Conservation (phyloP, 1,140 invertebrate genomes). For the Musca vetustissima region DNA sequence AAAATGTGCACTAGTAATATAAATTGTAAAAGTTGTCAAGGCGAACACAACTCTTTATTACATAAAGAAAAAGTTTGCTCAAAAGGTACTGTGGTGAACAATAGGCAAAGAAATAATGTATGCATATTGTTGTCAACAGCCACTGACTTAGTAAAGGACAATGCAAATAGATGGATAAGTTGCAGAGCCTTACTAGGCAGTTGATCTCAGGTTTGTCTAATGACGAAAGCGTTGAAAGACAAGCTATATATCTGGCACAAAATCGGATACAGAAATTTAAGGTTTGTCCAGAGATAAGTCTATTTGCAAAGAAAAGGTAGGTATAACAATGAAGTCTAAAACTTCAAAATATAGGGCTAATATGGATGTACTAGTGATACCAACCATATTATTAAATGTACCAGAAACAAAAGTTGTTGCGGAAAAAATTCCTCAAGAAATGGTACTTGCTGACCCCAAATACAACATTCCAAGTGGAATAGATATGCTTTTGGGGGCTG, state of each 20-base stretch:
- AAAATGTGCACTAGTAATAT: too few relatives aligned
- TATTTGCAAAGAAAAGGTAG: not conserved
- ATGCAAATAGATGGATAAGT: not conserved
- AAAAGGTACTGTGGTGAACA: not conserved
- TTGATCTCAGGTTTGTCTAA: constrained; percentile 20
- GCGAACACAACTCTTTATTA: too few relatives aligned
- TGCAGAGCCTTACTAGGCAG: constrained; percentile 20
- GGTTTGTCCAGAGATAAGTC: constrained; percentile 15
- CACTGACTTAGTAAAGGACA: not conserved
- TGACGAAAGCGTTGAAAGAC: constrained; percentile 27
- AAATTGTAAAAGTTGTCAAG: too few relatives aligned
- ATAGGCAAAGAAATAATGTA: not conserved
- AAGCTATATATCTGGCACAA: constrained; percentile 17
- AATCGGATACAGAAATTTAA: constrained; percentile 27
- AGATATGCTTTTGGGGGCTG: too few relatives aligned
- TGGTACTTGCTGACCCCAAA: constrained; percentile 30
- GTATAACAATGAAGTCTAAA: not conserved
- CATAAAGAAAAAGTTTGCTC: too few relatives aligned
- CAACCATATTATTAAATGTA: constrained; percentile 3
- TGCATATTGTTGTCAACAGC: not conserved
- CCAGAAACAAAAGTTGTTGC: not conserved
- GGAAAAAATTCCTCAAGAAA: constrained; percentile 20
- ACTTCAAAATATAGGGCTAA: too few relatives aligned
- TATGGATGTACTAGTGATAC: not conserved
- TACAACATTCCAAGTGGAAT: too few relatives aligned